phyloP scores from a whole-genome alignment of 2,797 vertebrate genomes.

The Pipistrellus pipistrellus region DNA sequence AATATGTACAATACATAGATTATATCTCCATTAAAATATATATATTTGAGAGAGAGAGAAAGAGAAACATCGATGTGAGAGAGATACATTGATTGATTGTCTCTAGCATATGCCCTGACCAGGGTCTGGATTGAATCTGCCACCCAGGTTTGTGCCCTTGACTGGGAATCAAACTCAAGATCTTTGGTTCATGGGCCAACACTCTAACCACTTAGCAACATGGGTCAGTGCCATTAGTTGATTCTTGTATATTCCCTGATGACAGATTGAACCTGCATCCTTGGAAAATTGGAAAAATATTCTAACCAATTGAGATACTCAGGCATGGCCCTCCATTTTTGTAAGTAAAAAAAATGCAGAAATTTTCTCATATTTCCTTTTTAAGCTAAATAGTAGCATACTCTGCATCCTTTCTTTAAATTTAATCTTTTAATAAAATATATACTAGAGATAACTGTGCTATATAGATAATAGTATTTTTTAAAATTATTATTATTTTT shows the following conservation, averaged over 20 bases:
- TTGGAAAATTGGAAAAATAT: neutral
- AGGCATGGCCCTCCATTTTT: neutral
- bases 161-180: neutral
- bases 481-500: neutral
- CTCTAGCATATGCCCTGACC: neutral
- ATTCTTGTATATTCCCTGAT: neutral
- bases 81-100: neutral
- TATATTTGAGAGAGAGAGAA: neutral
- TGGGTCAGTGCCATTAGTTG: neutral
- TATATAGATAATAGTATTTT: neutral
- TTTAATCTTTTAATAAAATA: conserved; percentile 54
- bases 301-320: neutral
- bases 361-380: neutral
- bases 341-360: neutral
- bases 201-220: neutral
- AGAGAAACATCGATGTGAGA: neutral
- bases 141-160: neutral
- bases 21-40: neutral
- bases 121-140: neutral
- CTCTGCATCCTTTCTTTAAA: neutral
- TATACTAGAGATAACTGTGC: neutral
- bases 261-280: neutral
- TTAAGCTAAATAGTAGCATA: neutral
- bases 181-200: neutral
- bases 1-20: neutral